Conservation (phyloP, 1,140 invertebrate species). For the Zeugodacus cucurbitae region DNA sequence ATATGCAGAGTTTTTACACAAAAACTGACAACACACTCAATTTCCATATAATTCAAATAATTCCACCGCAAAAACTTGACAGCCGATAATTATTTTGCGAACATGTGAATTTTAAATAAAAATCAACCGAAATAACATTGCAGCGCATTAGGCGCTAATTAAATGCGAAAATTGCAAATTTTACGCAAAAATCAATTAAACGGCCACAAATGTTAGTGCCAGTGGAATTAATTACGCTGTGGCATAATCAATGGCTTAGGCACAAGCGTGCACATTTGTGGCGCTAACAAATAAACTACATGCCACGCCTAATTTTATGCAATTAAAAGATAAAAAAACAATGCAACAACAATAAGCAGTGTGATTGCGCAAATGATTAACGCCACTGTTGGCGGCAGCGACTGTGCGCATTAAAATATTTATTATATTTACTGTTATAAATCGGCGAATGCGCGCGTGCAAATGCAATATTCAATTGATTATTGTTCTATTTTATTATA, state of each 20-base stretch:
- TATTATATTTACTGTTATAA: background rate
- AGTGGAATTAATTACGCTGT: conserved; percentile 25
- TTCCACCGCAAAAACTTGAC: background rate
- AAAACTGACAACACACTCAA: background rate
- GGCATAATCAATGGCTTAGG: conserved; percentile 22
- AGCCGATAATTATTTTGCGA: background rate
- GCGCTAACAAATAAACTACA: background rate
- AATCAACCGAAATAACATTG: background rate
- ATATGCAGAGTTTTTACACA: background rate
- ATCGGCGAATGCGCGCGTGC: background rate
- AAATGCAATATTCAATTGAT: background rate
- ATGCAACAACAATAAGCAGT: background rate
- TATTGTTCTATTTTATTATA: conserved; percentile 10
- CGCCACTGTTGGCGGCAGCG: background rate
- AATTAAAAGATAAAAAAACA: background rate
- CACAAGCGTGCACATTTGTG: background rate
- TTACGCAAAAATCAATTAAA: conserved; percentile 17
- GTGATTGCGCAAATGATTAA: background rate
- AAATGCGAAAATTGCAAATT: conserved; percentile 20
- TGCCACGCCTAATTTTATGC: conserved; percentile 34
- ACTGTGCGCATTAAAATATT: background rate
- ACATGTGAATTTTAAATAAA: background rate
- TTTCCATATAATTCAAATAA: background rate
- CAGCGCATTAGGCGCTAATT: conserved; percentile 12
- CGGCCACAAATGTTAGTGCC: background rate